These are phyloP conservation scores for Tenthredo distinguenda DNA, from an alignment of 2,888 invertebrate species.

Conservation along the genomic window DNA sequence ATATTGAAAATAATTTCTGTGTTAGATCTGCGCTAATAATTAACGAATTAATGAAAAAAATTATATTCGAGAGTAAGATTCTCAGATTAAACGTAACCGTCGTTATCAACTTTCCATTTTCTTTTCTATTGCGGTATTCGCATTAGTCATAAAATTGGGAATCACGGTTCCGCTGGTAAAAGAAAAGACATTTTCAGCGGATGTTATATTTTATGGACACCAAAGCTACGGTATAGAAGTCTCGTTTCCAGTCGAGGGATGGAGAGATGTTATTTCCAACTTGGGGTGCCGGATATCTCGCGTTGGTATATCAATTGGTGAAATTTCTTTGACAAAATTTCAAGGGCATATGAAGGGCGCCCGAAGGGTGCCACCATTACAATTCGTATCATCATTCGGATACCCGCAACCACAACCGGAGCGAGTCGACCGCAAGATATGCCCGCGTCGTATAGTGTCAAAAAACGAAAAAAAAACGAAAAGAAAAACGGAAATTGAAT, in stretches of 20 bases:
- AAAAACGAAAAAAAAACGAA: not conserved
- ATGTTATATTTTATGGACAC: constrained; percentile 1
- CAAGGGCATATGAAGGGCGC: constrained; percentile 13
- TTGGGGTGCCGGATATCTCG: not conserved
- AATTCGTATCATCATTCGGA: constrained; percentile 29
- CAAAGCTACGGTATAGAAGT: not conserved
- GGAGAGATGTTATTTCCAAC: constrained; percentile 8
- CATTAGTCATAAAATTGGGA: not conserved
- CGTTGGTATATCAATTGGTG: not conserved
- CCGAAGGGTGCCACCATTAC: constrained; percentile 1
- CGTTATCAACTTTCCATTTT: not conserved
- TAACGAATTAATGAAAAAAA: too few species aligned
- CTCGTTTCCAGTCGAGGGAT: not conserved
- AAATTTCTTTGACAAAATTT: constrained; percentile 20
- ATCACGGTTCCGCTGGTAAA: not conserved
- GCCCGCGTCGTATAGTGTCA: not conserved
- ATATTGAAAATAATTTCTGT: not conserved
- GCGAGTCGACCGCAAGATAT: not conserved
- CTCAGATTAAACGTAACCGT: not conserved
- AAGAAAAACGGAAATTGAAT: constrained; percentile 29
- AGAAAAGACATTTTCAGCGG: not conserved
- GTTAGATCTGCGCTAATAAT: not conserved
- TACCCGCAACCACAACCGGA: not conserved
- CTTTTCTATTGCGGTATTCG: not conserved
- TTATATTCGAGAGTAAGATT: not conserved